A percentile compares a stretch with the other conserved stretches of the same genome.
Evolutionary conservation across 2,113 vertebrate species (phyloP).

Genomic region (Gallinago jamesoni): DNA sequence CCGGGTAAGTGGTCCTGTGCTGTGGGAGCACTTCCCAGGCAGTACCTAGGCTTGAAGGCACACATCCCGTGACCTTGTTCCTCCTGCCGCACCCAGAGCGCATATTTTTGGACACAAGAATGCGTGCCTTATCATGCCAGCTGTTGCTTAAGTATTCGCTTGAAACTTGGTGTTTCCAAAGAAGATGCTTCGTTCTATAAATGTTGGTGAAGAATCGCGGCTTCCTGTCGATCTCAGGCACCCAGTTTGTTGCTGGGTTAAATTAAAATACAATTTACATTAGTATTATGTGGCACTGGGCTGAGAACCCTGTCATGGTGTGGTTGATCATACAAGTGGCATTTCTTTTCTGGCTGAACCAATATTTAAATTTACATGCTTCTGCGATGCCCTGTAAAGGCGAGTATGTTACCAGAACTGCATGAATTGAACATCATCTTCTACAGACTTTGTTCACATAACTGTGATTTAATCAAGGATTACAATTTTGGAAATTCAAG

Average conservation of each 20-base stretch:
- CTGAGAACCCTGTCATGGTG: not conserved
- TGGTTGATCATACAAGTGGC: not conserved
- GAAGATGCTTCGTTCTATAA: not conserved
- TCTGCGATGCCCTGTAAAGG: not conserved
- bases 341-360: not conserved
- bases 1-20: not conserved
- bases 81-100: not conserved
- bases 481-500: not conserved
- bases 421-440: not conserved
- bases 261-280: not conserved
- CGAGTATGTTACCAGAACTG: not conserved
- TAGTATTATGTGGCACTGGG: not conserved
- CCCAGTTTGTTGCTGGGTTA: not conserved
- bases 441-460: not conserved
- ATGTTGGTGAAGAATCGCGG: not conserved
- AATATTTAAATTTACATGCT: not conserved
- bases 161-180: not conserved
- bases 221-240: not conserved
- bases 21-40: too few relatives aligned
- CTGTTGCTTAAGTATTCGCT: not conserved
- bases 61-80: not conserved
- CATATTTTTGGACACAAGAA: not conserved
- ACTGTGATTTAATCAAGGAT: not conserved
- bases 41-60: not conserved
- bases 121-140: not conserved